Percentiles rank a stretch among this genome's conserved stretches.
Conservation (phyloP, 2,888 invertebrate species). For the Melipona beecheii region DNA sequence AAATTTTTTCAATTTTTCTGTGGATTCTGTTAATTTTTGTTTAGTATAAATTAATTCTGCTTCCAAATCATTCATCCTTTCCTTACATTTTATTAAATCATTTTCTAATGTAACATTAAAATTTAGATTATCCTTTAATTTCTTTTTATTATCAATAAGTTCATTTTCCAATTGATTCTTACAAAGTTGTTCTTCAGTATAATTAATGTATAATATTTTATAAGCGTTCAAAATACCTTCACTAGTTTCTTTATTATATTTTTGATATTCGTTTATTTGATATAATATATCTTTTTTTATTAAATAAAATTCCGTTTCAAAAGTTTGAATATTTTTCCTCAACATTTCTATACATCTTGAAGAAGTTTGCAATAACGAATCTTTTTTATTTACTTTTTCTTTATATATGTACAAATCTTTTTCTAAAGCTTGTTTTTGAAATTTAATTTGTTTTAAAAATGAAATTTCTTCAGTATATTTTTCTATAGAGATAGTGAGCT, state of each 20-base stretch:
- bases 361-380: constrained; percentile 25
- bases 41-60: constrained; percentile 37
- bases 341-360: constrained; percentile 2
- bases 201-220: constrained; percentile 32
- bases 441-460: constrained; percentile 32
- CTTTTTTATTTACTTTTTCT: constrained; percentile 24
- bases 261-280: constrained; percentile 36
- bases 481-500: constrained; percentile 35
- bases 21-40: constrained; percentile 48
- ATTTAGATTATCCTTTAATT: constrained; percentile 30
- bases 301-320: constrained; percentile 36
- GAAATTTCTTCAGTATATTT: constrained; percentile 37
- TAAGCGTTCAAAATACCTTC: constrained; percentile 27
- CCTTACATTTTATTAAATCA: constrained; percentile 37
- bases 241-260: constrained; percentile 24
- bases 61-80: constrained; percentile 42
- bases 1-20: constrained; percentile 16
- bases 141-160: constrained; percentile 35
- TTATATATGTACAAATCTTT: constrained; percentile 13
- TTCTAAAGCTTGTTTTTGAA: constrained; percentile 46
- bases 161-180: constrained; percentile 37
- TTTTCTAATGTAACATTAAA: constrained; percentile 42
- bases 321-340: constrained; percentile 7
- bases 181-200: constrained; percentile 24
- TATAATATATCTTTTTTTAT: constrained; percentile 33